Conservation (phyloP, 2,797 vertebrate genomes). For the Eurystomus glaucurus region DNA sequence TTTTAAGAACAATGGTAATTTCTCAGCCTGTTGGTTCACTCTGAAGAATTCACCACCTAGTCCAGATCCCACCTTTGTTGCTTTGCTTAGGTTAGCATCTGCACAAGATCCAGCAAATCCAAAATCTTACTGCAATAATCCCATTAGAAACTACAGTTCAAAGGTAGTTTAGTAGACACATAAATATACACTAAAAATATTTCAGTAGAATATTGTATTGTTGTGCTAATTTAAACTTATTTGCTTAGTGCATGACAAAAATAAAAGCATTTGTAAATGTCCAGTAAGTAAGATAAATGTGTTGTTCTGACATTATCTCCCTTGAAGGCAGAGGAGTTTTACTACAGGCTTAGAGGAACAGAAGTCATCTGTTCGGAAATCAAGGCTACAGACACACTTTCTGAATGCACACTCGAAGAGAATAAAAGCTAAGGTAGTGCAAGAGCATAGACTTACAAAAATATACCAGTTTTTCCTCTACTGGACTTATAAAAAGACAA, state of each 20-base stretch:
- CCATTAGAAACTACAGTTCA: not conserved
- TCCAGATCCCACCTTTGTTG: not conserved
- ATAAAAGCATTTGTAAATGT: not conserved
- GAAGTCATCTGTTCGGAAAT: not conserved
- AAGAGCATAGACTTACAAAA: fast-evolving
- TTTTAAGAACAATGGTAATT: not conserved
- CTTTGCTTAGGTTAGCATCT: not conserved
- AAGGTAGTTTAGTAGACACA: not conserved
- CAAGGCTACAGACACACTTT: not conserved
- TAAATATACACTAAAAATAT: not conserved
- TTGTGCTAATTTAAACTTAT: not conserved
- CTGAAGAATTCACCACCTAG: not conserved
- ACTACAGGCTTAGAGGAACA: not conserved
- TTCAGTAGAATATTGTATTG: not conserved
- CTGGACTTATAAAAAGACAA: not conserved
- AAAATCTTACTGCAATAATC: not conserved
- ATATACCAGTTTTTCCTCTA: not conserved
- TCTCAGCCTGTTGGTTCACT: not conserved
- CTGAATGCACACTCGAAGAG: not conserved
- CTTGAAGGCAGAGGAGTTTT: not conserved
- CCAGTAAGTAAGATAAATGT: not conserved
- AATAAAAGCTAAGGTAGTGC: not conserved
- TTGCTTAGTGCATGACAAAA: too few relatives aligned
- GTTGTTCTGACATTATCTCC: not conserved
- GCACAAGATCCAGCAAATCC: not conserved